Evolutionary conservation across 2,797 vertebrate genomes (phyloP).

Genomic region (Rhabdophis nuchalis): DNA sequence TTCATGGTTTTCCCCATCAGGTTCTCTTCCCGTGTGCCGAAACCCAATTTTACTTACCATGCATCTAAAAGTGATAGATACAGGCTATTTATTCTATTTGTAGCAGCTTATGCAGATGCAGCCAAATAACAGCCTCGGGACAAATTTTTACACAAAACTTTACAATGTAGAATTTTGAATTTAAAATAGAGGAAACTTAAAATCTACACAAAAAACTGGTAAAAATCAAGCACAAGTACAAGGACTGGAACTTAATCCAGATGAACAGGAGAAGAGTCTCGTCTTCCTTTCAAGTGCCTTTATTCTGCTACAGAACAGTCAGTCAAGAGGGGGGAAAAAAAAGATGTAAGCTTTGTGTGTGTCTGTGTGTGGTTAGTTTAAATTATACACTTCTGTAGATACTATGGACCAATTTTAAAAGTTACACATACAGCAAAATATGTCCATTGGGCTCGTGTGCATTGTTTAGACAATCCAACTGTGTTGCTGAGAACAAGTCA

Average conservation of each 20-base stretch:
- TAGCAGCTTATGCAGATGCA: conserved; percentile 86
- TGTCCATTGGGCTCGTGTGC: conserved; percentile 76
- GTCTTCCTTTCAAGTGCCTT: conserved; percentile 74
- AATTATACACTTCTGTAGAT: conserved; percentile 90
- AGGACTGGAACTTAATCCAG: conserved; percentile 75
- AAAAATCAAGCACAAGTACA: conserved; percentile 85
- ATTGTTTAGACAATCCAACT: conserved; percentile 71
- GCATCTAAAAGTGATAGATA: conserved; percentile 86
- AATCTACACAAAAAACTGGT: conserved; percentile 85
- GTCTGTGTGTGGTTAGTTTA: conserved; percentile 81
- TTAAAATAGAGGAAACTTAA: conserved; percentile 85
- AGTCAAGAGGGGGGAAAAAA: conserved; percentile 28
- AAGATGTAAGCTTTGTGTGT: conserved; percentile 71
- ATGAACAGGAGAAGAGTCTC: conserved; percentile 64
- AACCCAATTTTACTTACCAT: conserved; percentile 81
- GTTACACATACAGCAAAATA: conserved; percentile 85
- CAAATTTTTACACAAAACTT: conserved; percentile 85
- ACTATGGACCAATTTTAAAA: conserved; percentile 84
- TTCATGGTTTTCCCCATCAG: conserved; percentile 71
- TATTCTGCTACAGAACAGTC: conserved; percentile 76
- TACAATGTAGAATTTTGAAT: conserved; percentile 77
- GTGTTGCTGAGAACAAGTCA: conserved; percentile 71
- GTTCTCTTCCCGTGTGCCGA: conserved; percentile 78
- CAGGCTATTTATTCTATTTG: conserved; percentile 83
- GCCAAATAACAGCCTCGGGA: conserved; percentile 84